Evolutionary conservation across 2,113 vertebrate species (phyloP).

Genomic region (Regulus satrapa): DNA sequence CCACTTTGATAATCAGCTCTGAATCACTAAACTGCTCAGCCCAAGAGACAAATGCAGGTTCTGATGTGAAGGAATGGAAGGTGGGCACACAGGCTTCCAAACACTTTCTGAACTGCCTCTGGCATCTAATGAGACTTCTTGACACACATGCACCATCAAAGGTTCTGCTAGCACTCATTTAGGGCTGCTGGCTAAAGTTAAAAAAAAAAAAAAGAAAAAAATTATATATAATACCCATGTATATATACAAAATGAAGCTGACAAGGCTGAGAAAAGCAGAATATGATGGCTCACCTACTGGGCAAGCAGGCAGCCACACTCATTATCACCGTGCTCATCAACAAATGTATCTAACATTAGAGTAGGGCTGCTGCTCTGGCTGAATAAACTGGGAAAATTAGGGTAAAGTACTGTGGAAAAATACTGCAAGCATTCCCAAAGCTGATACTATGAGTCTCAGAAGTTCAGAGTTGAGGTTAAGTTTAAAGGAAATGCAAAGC

Average conservation of each 20-base stretch:
- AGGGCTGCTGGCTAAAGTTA: neutral
- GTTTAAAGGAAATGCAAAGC: neutral
- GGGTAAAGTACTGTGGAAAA: neutral
- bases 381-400: neutral
- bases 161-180: neutral
- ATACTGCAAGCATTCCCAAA: neutral
- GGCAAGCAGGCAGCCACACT: neutral
- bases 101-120: neutral
- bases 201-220: too few relatives aligned
- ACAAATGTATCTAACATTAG: neutral
- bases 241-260: too few relatives aligned
- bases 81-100: neutral
- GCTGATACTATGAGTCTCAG: neutral
- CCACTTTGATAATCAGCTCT: slow-evolving; percentile 18
- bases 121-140: neutral
- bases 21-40: neutral
- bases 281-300: neutral
- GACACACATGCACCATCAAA: neutral
- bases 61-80: neutral
- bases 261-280: neutral
- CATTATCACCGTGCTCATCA: neutral
- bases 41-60: neutral
- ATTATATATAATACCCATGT: too few relatives aligned
- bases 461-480: neutral
- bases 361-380: neutral